A percentile compares a stretch with the other conserved stretches of the same genome.
Conservation (phyloP, 2,113 vertebrate species). For the Cariama cristata region DNA sequence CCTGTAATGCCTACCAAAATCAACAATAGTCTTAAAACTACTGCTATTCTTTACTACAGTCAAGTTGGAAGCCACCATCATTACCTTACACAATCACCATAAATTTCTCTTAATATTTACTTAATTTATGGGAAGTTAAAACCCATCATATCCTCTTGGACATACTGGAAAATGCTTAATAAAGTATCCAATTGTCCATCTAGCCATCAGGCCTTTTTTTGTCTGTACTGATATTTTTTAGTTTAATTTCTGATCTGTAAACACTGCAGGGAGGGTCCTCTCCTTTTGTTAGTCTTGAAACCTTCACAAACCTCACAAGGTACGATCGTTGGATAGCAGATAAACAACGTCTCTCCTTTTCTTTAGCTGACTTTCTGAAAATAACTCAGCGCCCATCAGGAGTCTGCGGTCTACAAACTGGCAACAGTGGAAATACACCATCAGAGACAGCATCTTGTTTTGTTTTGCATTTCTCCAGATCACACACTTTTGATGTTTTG, state of each 20-base stretch:
- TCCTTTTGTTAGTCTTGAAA: neutral
- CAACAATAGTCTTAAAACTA: neutral
- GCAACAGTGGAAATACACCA: neutral
- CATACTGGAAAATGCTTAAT: neutral
- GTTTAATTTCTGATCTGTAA: neutral
- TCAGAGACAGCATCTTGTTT: neutral
- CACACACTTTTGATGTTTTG: neutral
- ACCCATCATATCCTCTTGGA: neutral
- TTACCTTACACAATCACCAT: neutral
- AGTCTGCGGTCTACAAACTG: rapidly evolving
- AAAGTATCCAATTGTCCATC: neutral
- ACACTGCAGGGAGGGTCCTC: too few relatives aligned
- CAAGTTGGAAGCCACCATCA: neutral
- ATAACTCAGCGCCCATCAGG: neutral
- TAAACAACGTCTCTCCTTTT: neutral
- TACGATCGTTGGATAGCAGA: neutral
- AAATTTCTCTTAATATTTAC: neutral
- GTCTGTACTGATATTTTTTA: neutral
- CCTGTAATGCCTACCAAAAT: neutral
- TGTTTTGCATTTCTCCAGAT: neutral
- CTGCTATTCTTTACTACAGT: neutral
- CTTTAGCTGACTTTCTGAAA: neutral
- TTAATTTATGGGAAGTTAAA: neutral
- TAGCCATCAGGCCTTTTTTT: neutral
- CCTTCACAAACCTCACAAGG: neutral